These are phyloP conservation scores for Harpalus rubripes DNA, from an alignment of 2,888 invertebrate species.

Conservation along the genomic window DNA sequence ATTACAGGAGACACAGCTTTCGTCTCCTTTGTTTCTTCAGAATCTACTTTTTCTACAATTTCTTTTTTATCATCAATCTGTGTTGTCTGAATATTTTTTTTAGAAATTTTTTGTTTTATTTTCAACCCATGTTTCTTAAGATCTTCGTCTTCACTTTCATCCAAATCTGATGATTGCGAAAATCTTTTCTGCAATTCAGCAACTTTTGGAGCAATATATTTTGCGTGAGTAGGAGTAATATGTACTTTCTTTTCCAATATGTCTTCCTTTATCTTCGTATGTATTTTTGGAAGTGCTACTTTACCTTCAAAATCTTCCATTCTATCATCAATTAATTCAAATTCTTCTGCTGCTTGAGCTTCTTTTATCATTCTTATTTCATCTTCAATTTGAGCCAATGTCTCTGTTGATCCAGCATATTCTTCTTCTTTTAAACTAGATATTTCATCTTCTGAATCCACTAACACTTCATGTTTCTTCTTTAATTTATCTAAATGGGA, in stretches of 20 bases:
- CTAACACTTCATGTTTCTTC: constrained; percentile 73
- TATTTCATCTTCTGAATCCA: constrained; percentile 77
- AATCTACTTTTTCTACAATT: constrained; percentile 65
- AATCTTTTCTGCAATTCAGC: constrained; percentile 78
- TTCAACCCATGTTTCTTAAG: constrained; percentile 60
- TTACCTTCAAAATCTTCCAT: constrained; percentile 70
- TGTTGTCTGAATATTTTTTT: constrained; percentile 58
- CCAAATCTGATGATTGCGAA: constrained; percentile 74
- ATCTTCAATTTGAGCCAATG: constrained; percentile 76
- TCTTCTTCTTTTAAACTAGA: constrained; percentile 77
- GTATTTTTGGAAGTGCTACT: constrained; percentile 68
- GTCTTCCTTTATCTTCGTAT: constrained; percentile 69
- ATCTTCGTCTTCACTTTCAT: constrained; percentile 72
- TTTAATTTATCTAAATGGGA: constrained; percentile 74
- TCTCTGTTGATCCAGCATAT: constrained; percentile 75
- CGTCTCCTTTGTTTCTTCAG: constrained; percentile 57
- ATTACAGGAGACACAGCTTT: constrained; percentile 68
- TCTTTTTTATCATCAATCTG: constrained; percentile 64
- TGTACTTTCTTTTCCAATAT: constrained; percentile 25
- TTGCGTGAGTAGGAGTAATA: constrained; percentile 72
- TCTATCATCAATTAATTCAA: constrained; percentile 69
- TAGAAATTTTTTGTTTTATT: constrained; percentile 62
- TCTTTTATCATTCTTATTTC: constrained; percentile 68
- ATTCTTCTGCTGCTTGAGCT: constrained; percentile 68
- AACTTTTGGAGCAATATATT: constrained; percentile 77